Evolutionary conservation across 2,888 invertebrate genomes (phyloP), one percentile per base, ranked within the genome.

Genomic region (Catotricha subobsoleta): DNA sequence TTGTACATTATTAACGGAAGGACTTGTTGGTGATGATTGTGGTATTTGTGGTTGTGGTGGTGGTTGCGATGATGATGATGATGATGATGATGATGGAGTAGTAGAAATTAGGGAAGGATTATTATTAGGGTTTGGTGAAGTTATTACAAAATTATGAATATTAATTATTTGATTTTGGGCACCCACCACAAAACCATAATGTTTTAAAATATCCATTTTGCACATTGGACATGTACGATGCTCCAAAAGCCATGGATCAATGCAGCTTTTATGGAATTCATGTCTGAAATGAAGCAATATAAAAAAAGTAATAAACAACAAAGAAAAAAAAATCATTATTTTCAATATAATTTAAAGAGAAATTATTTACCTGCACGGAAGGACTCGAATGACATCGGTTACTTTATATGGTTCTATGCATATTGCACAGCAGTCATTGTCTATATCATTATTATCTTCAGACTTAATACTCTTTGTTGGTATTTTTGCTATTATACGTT

Each of bases 171-270:
- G 40, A 40, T 40, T 40, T 30, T 41, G 41, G 10, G 40, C 27
- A 71, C 79, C 76, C 61, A 81, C 83, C 73, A 82, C 80, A 63
- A 80, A 81, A 48, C 86, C 86, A 55, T 84, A 86, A 58, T 81
- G 78, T 56, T 88, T 82, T 46, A 94, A 72, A 51, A 94, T 92
- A 64, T 94, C 92, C 76, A 87, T 78, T 64, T 92, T 92, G 67
- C 92, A 94, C 88, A 94, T 91, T 9, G 92, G 92, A 62, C 92
- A 94, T 25, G 91, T 91, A 48, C 91, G 72, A 61, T 92, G 90
- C 57, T 92, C 91, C 54, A 94, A 66, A 45, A 94, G 69, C 92
- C 92, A 94, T 15, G 91, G 92, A 66, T 94, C 92, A 55, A 94
- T 90, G 68, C 92, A 94, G 53, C 72, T 77, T 67, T 90, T 91